Percentiles rank a stretch among this genome's conserved stretches.
Conservation (phyloP, 2,888 invertebrate species). For the Anticlea derivata region DNA sequence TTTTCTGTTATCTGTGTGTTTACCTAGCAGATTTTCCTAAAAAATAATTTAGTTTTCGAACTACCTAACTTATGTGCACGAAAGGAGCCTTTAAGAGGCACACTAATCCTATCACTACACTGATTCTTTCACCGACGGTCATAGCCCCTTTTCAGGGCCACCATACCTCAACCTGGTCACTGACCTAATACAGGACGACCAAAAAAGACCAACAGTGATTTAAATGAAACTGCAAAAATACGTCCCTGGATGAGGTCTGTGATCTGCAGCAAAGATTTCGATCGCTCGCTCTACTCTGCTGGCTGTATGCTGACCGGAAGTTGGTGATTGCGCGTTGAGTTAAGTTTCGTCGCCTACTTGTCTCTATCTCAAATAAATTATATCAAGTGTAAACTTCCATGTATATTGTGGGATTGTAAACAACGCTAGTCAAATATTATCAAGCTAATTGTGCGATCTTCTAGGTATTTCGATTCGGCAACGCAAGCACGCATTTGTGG, state of each 20-base stretch:
- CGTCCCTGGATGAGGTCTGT: conserved; percentile 29
- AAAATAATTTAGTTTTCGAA: too few relatives aligned
- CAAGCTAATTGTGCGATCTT: conserved; percentile 29
- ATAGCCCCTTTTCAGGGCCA: too few relatives aligned
- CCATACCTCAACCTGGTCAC: too few relatives aligned
- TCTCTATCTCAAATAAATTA: conserved; percentile 45
- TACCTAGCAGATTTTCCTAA: too few relatives aligned
- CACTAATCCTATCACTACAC: too few relatives aligned
- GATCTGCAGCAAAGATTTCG: too few relatives aligned
- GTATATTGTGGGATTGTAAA: conserved; percentile 40
- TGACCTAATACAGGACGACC: too few relatives aligned
- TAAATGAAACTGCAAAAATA: conserved; percentile 7
- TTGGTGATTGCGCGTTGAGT: conserved; percentile 54
- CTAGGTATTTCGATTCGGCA: conserved; percentile 23
- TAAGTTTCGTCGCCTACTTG: conserved; percentile 49
- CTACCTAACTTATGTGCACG: too few relatives aligned
- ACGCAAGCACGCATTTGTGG: neutral
- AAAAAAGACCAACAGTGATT: neutral
- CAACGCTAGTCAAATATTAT: conserved; percentile 29
- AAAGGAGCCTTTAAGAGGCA: too few relatives aligned
- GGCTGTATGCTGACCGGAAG: conserved; percentile 53
- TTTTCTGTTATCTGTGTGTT: too few relatives aligned
- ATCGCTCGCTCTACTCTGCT: too few relatives aligned
- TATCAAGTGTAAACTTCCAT: conserved; percentile 40
- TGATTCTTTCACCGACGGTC: too few relatives aligned